These are phyloP conservation scores for Drosophila pallidifrons DNA, from an alignment of 1,140 invertebrate species.

Conservation along the genomic window DNA sequence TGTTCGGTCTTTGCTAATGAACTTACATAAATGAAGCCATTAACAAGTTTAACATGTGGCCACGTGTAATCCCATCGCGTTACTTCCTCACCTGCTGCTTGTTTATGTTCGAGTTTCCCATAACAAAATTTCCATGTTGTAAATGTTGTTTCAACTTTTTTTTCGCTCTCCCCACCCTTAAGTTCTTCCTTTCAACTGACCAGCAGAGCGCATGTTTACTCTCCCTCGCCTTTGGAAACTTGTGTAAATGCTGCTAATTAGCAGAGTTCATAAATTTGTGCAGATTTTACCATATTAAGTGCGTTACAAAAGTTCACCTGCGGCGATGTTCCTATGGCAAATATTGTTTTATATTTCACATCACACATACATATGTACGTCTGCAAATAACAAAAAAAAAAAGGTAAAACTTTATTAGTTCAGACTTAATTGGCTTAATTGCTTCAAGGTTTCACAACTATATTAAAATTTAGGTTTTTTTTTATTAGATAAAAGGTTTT, in stretches of 20 bases:
- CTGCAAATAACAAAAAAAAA: constrained; percentile 18
- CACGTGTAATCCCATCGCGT: constrained; percentile 32
- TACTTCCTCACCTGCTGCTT: not conserved
- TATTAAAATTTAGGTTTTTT: not conserved
- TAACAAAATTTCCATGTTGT: constrained; percentile 37
- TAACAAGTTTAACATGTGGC: constrained; percentile 65
- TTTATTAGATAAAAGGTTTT: no score
- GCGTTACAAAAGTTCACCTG: constrained; percentile 40
- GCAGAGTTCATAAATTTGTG: constrained; percentile 68
- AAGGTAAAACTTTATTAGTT: constrained; percentile 10
- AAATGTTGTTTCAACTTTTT: constrained; percentile 38
- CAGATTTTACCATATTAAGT: constrained; percentile 64
- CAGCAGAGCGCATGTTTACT: not conserved
- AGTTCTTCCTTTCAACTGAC: constrained; percentile 4
- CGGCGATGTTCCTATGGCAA: not conserved
- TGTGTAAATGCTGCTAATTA: constrained; percentile 60
- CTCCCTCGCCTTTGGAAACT: not conserved
- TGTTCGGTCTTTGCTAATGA: constrained; percentile 54
- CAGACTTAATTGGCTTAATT: not conserved
- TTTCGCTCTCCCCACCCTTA: not conserved
- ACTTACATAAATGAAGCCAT: constrained; percentile 68
- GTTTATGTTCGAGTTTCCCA: constrained; percentile 27
- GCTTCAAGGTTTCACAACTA: not conserved
- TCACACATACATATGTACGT: constrained; percentile 5
- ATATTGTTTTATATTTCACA: constrained; percentile 7